These are phyloP conservation scores for Heliothis subflexa DNA, from an alignment of 1,140 invertebrate genomes.

Conservation along the genomic window DNA sequence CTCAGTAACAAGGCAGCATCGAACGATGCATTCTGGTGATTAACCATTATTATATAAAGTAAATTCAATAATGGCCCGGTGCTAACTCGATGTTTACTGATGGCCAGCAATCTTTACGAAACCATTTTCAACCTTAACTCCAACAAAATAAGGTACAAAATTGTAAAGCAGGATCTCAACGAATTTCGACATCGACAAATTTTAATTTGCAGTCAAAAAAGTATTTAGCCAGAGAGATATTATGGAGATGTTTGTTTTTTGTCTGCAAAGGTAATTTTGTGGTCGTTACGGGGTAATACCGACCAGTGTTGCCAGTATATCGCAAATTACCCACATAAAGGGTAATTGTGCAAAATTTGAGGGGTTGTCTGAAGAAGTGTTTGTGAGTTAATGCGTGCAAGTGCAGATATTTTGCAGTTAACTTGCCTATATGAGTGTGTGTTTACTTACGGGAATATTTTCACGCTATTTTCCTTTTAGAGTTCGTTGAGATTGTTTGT, in stretches of 20 bases:
- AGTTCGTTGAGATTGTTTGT: not conserved
- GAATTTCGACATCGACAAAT: conserved; percentile 55
- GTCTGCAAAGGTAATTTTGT: conserved; percentile 16
- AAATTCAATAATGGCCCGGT: conserved; percentile 85
- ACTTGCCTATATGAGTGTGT: conserved; percentile 25
- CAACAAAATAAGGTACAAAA: conserved; percentile 54
- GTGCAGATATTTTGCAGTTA: conserved; percentile 41
- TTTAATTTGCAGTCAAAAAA: conserved; percentile 44
- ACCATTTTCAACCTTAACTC: conserved; percentile 54
- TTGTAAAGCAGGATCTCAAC: conserved; percentile 42
- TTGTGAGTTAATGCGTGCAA: conserved; percentile 66
- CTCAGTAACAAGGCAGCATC: conserved; percentile 78
- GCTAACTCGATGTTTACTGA: conserved; percentile 79
- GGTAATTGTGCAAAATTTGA: conserved; percentile 74
- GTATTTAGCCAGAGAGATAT: conserved; percentile 19
- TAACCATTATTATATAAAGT: conserved; percentile 86
- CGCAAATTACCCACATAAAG: conserved; percentile 78
- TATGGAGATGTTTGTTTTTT: conserved; percentile 2
- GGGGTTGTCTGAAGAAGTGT: conserved; percentile 65
- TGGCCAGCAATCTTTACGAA: conserved; percentile 45
- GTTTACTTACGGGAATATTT: conserved; percentile 47
- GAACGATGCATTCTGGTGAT: conserved; percentile 81
- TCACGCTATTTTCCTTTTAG: conserved; percentile 24
- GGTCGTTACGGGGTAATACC: conserved; percentile 53
- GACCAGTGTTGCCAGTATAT: conserved; percentile 69